A percentile compares a stretch with the other conserved stretches of the same genome.
phyloP scores from a whole-genome alignment of 2,113 vertebrate genomes.

The Gallinago undulata region DNA sequence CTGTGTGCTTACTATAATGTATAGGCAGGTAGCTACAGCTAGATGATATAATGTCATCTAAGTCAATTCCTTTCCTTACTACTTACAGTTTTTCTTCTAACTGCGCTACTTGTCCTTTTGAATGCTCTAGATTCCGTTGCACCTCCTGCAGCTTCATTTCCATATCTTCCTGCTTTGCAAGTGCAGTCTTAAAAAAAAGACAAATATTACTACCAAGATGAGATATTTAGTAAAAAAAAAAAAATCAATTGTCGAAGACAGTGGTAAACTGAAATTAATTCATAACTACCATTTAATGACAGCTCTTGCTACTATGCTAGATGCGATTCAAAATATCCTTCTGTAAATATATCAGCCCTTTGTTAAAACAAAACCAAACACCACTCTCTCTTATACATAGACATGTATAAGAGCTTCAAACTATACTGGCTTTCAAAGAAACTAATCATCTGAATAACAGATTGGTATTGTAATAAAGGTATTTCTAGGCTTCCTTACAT shows the following conservation, averaged over 20 bases:
- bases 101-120: conserved; percentile 63
- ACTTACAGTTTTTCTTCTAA: conserved; percentile 79
- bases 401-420: neutral
- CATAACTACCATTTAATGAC: neutral
- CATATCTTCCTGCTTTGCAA: conserved; percentile 70
- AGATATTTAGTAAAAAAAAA: neutral
- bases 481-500: neutral
- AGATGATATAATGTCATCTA: neutral
- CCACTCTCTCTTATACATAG: rapidly evolving
- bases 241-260: neutral
- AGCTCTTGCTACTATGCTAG: neutral
- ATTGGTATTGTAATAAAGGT: neutral
- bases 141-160: conserved; percentile 65
- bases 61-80: neutral
- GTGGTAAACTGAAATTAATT: neutral
- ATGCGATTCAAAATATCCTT: neutral
- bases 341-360: neutral
- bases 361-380: neutral
- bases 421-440: neutral
- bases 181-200: conserved; percentile 41
- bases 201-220: neutral
- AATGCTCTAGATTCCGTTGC: conserved; percentile 65
- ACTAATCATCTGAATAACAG: neutral
- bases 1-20: rapidly evolving
- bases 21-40: neutral